Base-by-base conservation (phyloP, 2,888 invertebrate species). In the Augiades crinisus region DNA sequence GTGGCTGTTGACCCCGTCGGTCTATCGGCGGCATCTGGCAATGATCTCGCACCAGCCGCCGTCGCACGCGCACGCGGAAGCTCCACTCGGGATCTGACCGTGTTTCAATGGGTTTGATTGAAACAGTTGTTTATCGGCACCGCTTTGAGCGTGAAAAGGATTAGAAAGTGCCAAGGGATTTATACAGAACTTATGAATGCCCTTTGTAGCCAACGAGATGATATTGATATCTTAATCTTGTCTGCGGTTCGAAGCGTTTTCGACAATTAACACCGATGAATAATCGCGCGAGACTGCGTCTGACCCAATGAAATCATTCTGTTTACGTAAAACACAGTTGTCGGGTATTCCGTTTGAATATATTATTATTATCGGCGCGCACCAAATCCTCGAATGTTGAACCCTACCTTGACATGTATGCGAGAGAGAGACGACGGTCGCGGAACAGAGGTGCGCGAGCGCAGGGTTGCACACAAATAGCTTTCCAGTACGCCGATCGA, bases 401-500 rank as follows among this genome's bases (percentile, higher is more conserved):
- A 88, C 88, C 81, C 88, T 86, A 88, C 88, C 88, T 88, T 88
- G 88, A 88, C 88, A 87, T 80, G 88, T 68, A 84, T 87, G 87
- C 75, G 78, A 66, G 82, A 81, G 76, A 70, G 83, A 77, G 78
- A 80, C 69, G 69, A 72, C 71, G 66, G 70, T 75, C 67, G 75
- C 78, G 81, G 82, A 80, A 78, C 80, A 70, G 81, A 76, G 73
- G 75, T 77, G 78, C 76, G 73, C 67, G 68, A 64, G 69, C 73
- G 75, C 83, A 83, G 84, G 81, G 81, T 78, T 87, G 81, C 76
- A 80, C 87, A 75, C 70, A 88, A 88, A 87, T 88, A 88, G 77
- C 86, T 80, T 78, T 73, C 73, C 75, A 78, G 73, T 72, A 70
- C 66, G 65, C 70, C 66, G 64, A 75, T 81, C 75, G 74, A 84